Percentiles rank a stretch among this genome's conserved stretches.
Conservation (phyloP, 2,888 invertebrate species). For the Habroteleia sp. region DNA sequence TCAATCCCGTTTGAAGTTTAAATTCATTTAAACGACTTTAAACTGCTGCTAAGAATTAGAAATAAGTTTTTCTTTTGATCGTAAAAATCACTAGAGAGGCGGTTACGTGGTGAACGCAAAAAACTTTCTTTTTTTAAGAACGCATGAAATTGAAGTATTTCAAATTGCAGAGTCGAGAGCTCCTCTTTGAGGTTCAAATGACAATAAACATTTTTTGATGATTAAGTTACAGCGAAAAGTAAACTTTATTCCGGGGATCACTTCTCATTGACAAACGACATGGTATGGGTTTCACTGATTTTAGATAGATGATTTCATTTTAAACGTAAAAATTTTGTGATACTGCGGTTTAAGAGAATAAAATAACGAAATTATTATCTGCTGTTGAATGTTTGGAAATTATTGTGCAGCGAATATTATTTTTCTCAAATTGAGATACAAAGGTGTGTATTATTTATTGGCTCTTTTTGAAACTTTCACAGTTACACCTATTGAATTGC, state of each 20-base stretch:
- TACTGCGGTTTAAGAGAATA: slow-evolving; percentile 2
- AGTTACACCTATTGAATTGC: slow-evolving; percentile 30
- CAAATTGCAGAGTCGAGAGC: slow-evolving; percentile 45
- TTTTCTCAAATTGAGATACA: slow-evolving; percentile 34
- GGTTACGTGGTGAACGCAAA: slow-evolving; percentile 28
- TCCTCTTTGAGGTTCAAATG: slow-evolving; percentile 38
- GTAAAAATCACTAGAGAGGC: slow-evolving; percentile 35
- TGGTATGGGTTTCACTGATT: slow-evolving; percentile 1
- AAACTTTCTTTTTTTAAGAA: too few relatives aligned
- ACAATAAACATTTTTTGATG: slow-evolving; percentile 30
- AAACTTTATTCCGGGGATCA: slow-evolving; percentile 22
- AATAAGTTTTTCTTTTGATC: slow-evolving; percentile 28
- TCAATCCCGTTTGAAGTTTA: neutral
- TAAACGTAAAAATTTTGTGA: slow-evolving; percentile 23
- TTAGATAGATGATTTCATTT: slow-evolving; percentile 14
- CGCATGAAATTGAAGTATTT: slow-evolving; percentile 49
- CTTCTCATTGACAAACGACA: slow-evolving; percentile 21
- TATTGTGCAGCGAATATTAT: slow-evolving; percentile 18
- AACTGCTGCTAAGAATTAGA: slow-evolving; percentile 17
- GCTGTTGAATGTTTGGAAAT: slow-evolving; percentile 34
- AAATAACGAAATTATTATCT: slow-evolving; percentile 17
- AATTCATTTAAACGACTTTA: slow-evolving; percentile 13
- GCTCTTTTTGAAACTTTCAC: slow-evolving; percentile 32
- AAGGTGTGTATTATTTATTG: slow-evolving; percentile 42
- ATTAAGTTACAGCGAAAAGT: slow-evolving; percentile 19